Evolutionary conservation across 2,888 invertebrate species (phyloP), one percentile per base, ranked within the genome.

Genomic region (Beris morrisii): DNA sequence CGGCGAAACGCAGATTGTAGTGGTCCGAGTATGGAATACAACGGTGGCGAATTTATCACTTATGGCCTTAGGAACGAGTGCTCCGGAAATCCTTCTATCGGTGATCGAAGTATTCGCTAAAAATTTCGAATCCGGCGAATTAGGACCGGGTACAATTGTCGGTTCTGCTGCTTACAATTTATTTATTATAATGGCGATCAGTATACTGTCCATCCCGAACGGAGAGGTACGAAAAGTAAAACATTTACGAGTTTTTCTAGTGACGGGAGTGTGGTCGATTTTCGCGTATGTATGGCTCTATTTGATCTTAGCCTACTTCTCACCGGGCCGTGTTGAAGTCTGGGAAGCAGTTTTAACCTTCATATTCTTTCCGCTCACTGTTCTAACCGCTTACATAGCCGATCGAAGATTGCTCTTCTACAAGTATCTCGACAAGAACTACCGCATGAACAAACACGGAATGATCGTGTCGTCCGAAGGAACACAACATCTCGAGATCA

Each of bases 201-300:
- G 96, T 83, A 88, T 97, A 22, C 83, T 83, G 71, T 93, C 93
- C 59, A 92, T 95, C 73, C 95, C 95, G 0, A 86, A 88, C 69
- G 92, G 90, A 22, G 93, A 95, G 81, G 88, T 88, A 63, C 83
- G 95, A 15, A 90, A 89, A 77, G 94, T 95, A 72, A 95, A 95
- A 79, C 95, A 96, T 82, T 84, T 95, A 52, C 84, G 94, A 69
- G 97, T 97, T 57, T 97, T 97, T 82, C 90, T 96, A 76, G 93
- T 97, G 65, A 97, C 97, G 4, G 94, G 96, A 38, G 88, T 92
- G 9, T 97, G 95, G 95, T 95, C 95, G 54, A 86, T 97, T 57
- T 97, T 97, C 77, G 97, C 97, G 28, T 97, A 97, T 81, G 89
- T 97, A 53, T 97, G 97, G 97, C 85, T 97, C 65, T 96, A 95